Conservation (phyloP, 2,797 vertebrate species). For the Garrulus glandarius region DNA sequence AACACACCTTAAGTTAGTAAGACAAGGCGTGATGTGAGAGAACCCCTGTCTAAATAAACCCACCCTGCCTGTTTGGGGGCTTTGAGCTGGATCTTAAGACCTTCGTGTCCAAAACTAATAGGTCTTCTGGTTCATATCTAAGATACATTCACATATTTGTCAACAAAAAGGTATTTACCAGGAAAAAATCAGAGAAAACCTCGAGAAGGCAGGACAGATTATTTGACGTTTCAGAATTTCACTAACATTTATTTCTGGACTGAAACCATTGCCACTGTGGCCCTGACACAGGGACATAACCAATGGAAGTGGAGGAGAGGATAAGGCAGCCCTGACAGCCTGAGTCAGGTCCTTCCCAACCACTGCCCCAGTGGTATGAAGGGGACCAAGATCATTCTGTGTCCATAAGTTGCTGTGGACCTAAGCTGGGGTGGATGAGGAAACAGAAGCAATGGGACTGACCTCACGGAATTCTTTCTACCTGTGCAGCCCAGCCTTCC, state of each 20-base stretch:
- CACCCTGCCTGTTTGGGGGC: not conserved
- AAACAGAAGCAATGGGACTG: not conserved
- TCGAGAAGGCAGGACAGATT: not conserved
- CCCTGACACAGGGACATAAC: not conserved
- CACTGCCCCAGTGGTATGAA: not conserved
- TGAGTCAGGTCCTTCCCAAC: not conserved
- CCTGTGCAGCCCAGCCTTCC: not conserved
- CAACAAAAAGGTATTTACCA: not conserved
- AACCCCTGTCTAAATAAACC: not conserved
- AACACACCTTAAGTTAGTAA: not conserved
- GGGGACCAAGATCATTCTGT: fast-evolving
- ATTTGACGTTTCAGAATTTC: not conserved
- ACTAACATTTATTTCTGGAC: not conserved
- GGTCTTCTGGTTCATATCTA: not conserved
- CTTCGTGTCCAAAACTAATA: not conserved
- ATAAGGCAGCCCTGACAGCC: not conserved
- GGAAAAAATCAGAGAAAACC: not conserved
- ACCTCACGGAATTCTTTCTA: not conserved
- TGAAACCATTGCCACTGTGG: not conserved
- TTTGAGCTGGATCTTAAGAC: not conserved
- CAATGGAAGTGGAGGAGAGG: not conserved
- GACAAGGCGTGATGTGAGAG: not conserved
- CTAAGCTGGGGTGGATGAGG: fast-evolving
- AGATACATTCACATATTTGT: not conserved
- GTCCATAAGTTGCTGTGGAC: not conserved